phyloP scores from a whole-genome alignment of 2,113 vertebrate species.

The Amphiprion ocellaris region DNA sequence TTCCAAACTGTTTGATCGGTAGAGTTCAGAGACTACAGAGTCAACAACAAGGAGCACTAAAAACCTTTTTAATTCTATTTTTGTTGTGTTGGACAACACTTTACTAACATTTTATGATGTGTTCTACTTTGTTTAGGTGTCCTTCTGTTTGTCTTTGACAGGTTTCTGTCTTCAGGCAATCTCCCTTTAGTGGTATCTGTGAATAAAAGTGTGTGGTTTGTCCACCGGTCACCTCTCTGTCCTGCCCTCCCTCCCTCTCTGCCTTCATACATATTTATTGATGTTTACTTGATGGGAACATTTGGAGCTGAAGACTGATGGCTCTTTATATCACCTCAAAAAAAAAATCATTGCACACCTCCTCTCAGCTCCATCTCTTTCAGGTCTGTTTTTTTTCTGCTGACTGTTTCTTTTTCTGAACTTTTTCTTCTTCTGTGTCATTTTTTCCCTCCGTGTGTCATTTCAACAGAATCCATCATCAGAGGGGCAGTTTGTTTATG shows the following conservation, averaged over 20 bases:
- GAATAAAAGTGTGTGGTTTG: background rate
- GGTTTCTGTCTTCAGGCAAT: background rate
- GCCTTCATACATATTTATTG: constrained; percentile 77
- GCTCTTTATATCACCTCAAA: constrained; percentile 61
- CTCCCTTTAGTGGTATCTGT: background rate
- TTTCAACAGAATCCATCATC: constrained; percentile 69
- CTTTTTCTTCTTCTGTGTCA: constrained; percentile 62
- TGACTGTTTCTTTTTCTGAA: constrained; percentile 66
- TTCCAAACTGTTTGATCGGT: too few relatives aligned
- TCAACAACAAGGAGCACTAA: too few relatives aligned
- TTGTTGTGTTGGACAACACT: too few relatives aligned
- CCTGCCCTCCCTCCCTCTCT: background rate
- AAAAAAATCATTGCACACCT: constrained; percentile 46
- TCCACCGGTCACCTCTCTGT: background rate
- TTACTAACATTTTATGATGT: too few relatives aligned
- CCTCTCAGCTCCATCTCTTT: constrained; percentile 61
- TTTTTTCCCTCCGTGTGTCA: constrained; percentile 41
- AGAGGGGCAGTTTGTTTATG: constrained; percentile 60
- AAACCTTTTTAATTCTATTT: too few relatives aligned
- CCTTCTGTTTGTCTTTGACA: too few relatives aligned
- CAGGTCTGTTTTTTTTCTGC: constrained; percentile 64
- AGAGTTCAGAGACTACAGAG: too few relatives aligned
- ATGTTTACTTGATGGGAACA: constrained; percentile 69
- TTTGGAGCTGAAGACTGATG: constrained; percentile 77
- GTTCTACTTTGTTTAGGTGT: too few relatives aligned